A percentile compares a stretch with the other conserved stretches of the same genome.
Conservation (phyloP, 2,797 vertebrate species). For the Girardinus metallicus region DNA sequence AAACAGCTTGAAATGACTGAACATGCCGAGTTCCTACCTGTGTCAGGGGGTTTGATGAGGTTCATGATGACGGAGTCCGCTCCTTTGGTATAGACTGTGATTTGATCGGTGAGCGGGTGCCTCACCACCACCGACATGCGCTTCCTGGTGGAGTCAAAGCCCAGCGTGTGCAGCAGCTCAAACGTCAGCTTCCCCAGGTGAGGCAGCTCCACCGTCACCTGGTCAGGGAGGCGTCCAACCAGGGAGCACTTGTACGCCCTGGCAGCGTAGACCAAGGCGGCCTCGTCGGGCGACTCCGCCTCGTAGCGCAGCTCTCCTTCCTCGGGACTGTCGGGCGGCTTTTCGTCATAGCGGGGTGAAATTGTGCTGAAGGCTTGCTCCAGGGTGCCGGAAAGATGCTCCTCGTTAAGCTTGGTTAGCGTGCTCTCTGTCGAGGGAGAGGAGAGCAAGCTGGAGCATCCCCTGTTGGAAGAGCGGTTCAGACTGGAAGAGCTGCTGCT, state of each 20-base stretch:
- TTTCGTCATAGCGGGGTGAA: conserved; percentile 53
- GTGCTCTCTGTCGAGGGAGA: conserved; percentile 84
- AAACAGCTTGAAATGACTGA: neutral
- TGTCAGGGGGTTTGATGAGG: conserved; percentile 86
- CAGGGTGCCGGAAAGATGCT: conserved; percentile 60
- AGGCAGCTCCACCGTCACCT: conserved; percentile 93
- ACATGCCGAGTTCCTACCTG: conserved; percentile 78
- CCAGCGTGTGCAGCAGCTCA: conserved; percentile 93
- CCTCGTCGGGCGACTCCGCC: conserved; percentile 95
- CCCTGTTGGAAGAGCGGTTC: conserved; percentile 82
- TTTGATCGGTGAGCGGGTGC: conserved; percentile 93
- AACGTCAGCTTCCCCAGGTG: conserved; percentile 92
- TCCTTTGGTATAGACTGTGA: conserved; percentile 97
- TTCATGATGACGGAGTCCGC: conserved; percentile 96
- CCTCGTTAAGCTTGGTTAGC: conserved; percentile 87
- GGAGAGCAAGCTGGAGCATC: conserved; percentile 82
- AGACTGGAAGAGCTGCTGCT: conserved; percentile 91
- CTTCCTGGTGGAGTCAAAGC: conserved; percentile 93
- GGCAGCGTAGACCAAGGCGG: conserved; percentile 94
- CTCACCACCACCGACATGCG: conserved; percentile 97
- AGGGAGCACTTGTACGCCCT: conserved; percentile 92
- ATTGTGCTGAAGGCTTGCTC: conserved; percentile 77
- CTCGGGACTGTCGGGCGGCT: conserved; percentile 36
- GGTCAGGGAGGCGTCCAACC: conserved; percentile 90
- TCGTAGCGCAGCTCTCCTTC: conserved; percentile 91